Conservation (phyloP, 2,797 vertebrate species). For the Microcaecilia unicolor region DNA sequence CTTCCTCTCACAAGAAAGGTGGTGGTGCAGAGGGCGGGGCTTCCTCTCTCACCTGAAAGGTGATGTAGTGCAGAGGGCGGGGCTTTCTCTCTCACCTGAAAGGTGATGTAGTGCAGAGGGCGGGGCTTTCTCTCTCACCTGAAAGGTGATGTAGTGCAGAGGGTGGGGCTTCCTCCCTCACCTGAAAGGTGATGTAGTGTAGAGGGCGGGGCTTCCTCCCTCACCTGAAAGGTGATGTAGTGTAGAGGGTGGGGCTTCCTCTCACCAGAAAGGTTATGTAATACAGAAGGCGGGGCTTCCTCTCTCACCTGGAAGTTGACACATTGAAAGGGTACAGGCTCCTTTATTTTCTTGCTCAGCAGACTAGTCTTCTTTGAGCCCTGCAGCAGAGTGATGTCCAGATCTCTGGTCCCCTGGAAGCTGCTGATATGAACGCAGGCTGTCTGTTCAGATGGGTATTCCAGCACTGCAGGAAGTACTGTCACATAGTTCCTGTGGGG, state of each 20-base stretch:
- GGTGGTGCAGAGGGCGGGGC: too few relatives aligned
- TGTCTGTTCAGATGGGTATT: neutral
- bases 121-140: too few relatives aligned
- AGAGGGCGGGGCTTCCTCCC: too few relatives aligned
- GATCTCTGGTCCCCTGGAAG: neutral
- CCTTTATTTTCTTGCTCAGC: neutral
- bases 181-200: too few relatives aligned
- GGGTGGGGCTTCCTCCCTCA: too few relatives aligned
- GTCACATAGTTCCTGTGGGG: neutral
- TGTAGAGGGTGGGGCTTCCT: too few relatives aligned
- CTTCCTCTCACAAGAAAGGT: neutral
- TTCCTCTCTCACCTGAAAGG: neutral
- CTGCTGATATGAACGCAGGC: neutral
- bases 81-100: neutral
- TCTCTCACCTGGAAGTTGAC: neutral
- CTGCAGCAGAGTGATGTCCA: neutral
- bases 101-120: too few relatives aligned
- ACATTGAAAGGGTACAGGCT: neutral
- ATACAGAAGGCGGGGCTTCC: too few relatives aligned
- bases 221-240: neutral
- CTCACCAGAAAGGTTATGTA: neutral
- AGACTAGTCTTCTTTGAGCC: neutral
- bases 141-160: too few relatives aligned
- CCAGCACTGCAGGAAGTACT: neutral
- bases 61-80: too few relatives aligned